phyloP scores from a whole-genome alignment of 2,888 invertebrate species.

The Chironomus tentans region DNA sequence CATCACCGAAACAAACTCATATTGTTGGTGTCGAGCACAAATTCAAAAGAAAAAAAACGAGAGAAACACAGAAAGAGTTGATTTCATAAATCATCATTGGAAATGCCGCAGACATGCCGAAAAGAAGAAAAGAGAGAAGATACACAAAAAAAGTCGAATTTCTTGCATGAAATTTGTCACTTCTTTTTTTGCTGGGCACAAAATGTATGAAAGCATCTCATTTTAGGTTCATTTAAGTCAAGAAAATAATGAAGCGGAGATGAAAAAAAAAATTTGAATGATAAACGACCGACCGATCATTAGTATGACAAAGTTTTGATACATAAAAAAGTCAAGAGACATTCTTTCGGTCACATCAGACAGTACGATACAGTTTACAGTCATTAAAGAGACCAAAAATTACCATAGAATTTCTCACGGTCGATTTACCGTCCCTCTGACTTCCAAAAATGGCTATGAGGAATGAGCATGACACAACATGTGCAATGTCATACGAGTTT shows the following conservation, averaged over 20 bases:
- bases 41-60: neutral
- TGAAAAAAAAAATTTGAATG: neutral
- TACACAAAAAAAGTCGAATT: too few relatives aligned
- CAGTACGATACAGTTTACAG: neutral
- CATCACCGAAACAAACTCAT: neutral
- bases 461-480: slow-evolving; percentile 8
- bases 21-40: neutral
- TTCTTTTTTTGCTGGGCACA: neutral
- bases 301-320: slow-evolving; percentile 11
- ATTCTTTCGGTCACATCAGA: too few relatives aligned
- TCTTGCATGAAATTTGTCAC: slow-evolving; percentile 7
- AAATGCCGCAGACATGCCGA: neutral
- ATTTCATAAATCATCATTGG: slow-evolving; percentile 20
- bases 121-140: neutral
- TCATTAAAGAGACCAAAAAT: slow-evolving; percentile 5
- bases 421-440: slow-evolving; percentile 6
- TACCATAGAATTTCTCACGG: slow-evolving; percentile 28
- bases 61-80: neutral
- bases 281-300: slow-evolving; percentile 6
- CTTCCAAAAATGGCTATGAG: slow-evolving; percentile 4
- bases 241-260: neutral
- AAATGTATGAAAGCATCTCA: neutral
- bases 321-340: neutral
- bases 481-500: slow-evolving; percentile 9
- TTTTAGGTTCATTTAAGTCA: slow-evolving; percentile 13